Conservation (phyloP, 2,888 invertebrate species). For the Didymodactylos carnosus region DNA sequence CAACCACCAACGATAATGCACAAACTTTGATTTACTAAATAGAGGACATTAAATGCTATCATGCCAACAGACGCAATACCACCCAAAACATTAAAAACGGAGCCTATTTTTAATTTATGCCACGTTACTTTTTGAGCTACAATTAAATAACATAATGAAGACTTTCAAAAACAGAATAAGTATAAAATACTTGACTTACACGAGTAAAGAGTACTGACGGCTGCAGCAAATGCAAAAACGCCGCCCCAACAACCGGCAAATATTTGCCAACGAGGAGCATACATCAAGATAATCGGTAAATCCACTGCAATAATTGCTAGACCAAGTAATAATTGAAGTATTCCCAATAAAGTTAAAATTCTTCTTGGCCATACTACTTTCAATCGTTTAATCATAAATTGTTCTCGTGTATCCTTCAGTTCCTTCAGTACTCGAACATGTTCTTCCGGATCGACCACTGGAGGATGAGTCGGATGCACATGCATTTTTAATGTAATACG, state of each 20-base stretch:
- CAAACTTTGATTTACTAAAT: not conserved
- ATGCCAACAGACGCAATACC: not conserved
- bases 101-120: not conserved
- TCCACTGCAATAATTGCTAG: not conserved
- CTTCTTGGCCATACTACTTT: not conserved
- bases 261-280: not conserved
- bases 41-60: not conserved
- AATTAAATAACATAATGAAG: not conserved
- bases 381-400: not conserved
- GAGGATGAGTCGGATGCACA: too few relatives aligned
- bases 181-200: not conserved
- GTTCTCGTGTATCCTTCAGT: not conserved
- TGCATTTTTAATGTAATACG: too few relatives aligned
- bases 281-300: not conserved
- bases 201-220: not conserved
- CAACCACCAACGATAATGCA: not conserved
- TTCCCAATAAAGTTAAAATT: not conserved
- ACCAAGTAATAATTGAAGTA: not conserved
- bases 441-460: not conserved
- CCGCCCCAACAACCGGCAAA: not conserved
- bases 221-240: not conserved
- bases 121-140: not conserved
- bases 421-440: not conserved
- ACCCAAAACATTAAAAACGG: not conserved
- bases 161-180: not conserved